Conservation (phyloP, 2,113 vertebrate species). For the Lophius piscatorius region DNA sequence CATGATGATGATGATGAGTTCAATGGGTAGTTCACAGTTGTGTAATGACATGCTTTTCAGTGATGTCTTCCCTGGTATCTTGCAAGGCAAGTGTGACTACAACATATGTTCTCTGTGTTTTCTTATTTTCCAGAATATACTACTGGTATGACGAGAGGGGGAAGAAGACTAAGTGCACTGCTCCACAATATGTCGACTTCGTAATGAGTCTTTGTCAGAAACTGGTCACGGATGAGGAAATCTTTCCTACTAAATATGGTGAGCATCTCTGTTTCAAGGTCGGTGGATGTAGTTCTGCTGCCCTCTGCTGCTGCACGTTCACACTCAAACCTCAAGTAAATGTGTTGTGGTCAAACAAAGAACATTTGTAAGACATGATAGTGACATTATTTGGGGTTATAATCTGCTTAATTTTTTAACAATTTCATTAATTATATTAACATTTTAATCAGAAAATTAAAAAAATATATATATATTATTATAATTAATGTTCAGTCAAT, state of each 20-base stretch:
- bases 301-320: slow-evolving; percentile 49
- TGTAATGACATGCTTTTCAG: neutral
- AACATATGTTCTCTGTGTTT: neutral
- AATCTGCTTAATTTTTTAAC: no score
- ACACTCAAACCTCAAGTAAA: no score
- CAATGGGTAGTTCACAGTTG: neutral
- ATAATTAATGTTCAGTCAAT: no score
- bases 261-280: slow-evolving; percentile 40
- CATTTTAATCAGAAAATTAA: no score
- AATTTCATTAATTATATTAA: no score
- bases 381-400: no score
- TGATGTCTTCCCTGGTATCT: neutral
- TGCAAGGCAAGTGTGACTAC: neutral
- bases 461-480: no score
- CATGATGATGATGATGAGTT: neutral
- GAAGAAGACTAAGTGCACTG: slow-evolving; percentile 98
- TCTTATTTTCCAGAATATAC: slow-evolving; percentile 87
- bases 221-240: slow-evolving; percentile 96
- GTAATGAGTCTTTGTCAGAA: slow-evolving; percentile 99
- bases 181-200: slow-evolving; percentile 97
- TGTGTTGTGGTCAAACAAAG: no score
- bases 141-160: slow-evolving; percentile 99
- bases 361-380: no score
- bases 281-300: slow-evolving; percentile 17
- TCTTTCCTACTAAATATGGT: slow-evolving; percentile 99